Evolutionary conservation across 2,113 vertebrate species (phyloP).

Genomic region (Asarcornis scutulata): DNA sequence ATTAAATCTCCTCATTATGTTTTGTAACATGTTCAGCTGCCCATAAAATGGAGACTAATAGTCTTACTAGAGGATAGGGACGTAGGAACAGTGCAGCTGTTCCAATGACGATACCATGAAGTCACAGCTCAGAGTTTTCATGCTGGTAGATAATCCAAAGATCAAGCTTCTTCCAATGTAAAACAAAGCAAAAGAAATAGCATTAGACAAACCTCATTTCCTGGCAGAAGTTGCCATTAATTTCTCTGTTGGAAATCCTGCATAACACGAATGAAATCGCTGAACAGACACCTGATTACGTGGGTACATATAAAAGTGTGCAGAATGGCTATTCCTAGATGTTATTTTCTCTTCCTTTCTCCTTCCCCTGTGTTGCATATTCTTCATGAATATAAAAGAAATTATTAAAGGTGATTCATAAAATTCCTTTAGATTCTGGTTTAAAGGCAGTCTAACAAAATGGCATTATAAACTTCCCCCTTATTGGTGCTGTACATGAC

Average conservation of each 20-base stretch:
- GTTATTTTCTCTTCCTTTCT: conserved; percentile 12
- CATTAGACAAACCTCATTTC: conserved; percentile 12
- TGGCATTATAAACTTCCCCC: not conserved
- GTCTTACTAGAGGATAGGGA: not conserved
- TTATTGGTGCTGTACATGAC: not conserved
- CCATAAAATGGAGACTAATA: not conserved
- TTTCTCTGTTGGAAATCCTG: not conserved
- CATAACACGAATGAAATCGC: not conserved
- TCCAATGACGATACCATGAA: not conserved
- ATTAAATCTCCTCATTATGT: not conserved
- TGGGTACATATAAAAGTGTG: not conserved
- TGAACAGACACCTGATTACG: not conserved
- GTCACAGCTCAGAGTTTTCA: not conserved
- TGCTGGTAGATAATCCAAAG: not conserved
- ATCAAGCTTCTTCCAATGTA: not conserved
- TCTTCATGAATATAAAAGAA: conserved; percentile 14
- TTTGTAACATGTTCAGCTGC: not conserved
- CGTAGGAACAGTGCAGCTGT: not conserved
- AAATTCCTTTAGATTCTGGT: conserved; percentile 24
- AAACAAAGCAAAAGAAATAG: not conserved
- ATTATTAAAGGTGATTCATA: conserved; percentile 14
- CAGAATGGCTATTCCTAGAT: not conserved
- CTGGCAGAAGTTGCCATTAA: not conserved
- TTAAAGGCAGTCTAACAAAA: conserved; percentile 36
- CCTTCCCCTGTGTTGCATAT: not conserved